Base-by-base conservation (phyloP, 2,113 vertebrate genomes). In the Caracal caracal region DNA sequence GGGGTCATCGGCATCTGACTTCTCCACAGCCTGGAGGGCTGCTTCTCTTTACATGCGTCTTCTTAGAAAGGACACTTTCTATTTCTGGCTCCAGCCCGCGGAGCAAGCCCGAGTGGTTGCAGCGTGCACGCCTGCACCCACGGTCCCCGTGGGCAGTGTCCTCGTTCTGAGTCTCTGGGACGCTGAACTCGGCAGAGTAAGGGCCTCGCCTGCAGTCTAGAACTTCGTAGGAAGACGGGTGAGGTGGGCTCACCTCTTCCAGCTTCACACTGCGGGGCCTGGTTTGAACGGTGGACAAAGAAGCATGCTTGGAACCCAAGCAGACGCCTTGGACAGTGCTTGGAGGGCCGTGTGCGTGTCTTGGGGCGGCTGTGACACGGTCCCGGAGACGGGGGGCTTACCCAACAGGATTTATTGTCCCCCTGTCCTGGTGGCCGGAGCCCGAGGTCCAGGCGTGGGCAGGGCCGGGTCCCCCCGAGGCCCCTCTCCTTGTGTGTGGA, bases 241-340 rank as follows among this genome's bases (percentile, higher is more conserved):
- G 24, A 22, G n/a, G 15, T 0, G 2, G 4, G n/a, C 16, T 26
- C 51, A 0, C 16, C 9, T 0, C 10, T 10, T 6, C 9, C 78
- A 3, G 0, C 49, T 4, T 1, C n/a, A 1, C 0, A 1, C 71
- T 0, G 80, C 35, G 0, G 2, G 12, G 76, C 8, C 35, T 1
- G 0, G 80, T 22, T 20, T 22, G 40, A 6, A 2, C 10, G 28
- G 37, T 8, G 12, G 35, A 28, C 37, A 26, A 9, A 12, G 47
- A 26, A 35, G 7, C 4, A 0, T 3, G 3, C 6, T 19, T 10
- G 10, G 66, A 26, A 1, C 4, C 1, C 11, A 17, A 0, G 26
- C 30, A 3, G 3, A 1, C 2, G 5, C 17, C 5, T 28, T 1
- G 9, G 33, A 51, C 35, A 0, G 49, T 0, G 13, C 19, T 5